phyloP scores from a whole-genome alignment of 2,797 vertebrate genomes.

The Pipistrellus pipistrellus region DNA sequence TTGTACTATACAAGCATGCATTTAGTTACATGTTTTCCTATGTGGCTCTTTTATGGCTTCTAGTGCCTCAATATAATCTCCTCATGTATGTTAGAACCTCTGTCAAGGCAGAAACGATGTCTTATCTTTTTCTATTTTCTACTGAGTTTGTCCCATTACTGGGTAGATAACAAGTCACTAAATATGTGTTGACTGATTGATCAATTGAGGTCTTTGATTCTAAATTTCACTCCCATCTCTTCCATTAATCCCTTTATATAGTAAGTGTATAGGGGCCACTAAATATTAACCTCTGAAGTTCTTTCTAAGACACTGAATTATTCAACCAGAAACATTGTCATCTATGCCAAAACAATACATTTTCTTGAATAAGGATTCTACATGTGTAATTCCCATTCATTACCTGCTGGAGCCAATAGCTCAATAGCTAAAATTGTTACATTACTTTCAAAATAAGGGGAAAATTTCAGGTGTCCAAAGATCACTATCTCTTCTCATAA shows the following conservation, averaged over 20 bases:
- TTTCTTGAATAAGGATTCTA: constrained; percentile 23
- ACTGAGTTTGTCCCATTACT: background rate
- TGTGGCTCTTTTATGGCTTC: background rate
- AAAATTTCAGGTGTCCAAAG: background rate
- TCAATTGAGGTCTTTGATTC: background rate
- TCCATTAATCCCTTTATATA: background rate
- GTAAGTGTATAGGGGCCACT: background rate
- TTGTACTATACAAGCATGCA: background rate
- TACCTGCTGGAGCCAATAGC: background rate
- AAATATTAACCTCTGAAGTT: background rate
- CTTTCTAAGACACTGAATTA: background rate
- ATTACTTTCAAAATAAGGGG: constrained; percentile 39
- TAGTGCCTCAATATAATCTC: background rate
- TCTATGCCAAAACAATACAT: background rate
- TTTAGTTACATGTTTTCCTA: background rate
- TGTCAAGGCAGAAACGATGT: background rate
- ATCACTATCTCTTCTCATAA: background rate
- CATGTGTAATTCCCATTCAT: background rate
- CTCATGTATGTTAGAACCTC: background rate
- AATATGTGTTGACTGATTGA: background rate
- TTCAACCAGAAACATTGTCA: background rate
- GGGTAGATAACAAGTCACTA: background rate
- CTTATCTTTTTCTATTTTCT: background rate
- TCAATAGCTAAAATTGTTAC: background rate
- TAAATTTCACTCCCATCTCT: background rate